A percentile compares a stretch with the other conserved stretches of the same genome.
phyloP scores from a whole-genome alignment of 2,113 vertebrate species.

The Hydropotes inermis region DNA sequence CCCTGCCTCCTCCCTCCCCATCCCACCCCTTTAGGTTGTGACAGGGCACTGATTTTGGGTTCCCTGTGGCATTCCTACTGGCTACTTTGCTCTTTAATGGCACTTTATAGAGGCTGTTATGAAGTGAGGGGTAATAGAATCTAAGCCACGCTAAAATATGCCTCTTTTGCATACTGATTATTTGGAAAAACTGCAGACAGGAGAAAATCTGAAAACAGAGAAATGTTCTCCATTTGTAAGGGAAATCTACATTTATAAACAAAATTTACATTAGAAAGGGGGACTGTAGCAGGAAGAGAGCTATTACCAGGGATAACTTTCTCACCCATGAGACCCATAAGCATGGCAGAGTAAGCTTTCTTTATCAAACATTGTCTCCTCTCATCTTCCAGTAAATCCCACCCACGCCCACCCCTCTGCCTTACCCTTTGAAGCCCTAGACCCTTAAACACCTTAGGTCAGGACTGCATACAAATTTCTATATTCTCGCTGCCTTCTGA shows the following conservation, averaged over 20 bases:
- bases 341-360: not conserved
- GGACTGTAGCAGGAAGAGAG: not conserved
- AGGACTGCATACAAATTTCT: not conserved
- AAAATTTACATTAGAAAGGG: constrained; percentile 6
- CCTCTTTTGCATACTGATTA: not conserved
- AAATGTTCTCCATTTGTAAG: not conserved
- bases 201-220: not conserved
- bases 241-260: not conserved
- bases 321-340: not conserved
- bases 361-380: not conserved
- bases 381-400: not conserved
- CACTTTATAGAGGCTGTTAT: not conserved
- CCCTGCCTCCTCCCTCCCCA: not conserved
- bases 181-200: not conserved
- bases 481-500: not conserved
- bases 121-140: not conserved
- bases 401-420: not conserved
- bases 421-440: not conserved
- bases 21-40: not conserved
- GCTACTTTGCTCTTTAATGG: not conserved
- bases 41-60: not conserved
- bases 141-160: not conserved
- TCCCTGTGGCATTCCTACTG: not conserved
- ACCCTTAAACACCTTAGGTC: not conserved
- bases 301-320: not conserved